Conservation (phyloP, 2,888 invertebrate species). For the Malachius bipustulatus region DNA sequence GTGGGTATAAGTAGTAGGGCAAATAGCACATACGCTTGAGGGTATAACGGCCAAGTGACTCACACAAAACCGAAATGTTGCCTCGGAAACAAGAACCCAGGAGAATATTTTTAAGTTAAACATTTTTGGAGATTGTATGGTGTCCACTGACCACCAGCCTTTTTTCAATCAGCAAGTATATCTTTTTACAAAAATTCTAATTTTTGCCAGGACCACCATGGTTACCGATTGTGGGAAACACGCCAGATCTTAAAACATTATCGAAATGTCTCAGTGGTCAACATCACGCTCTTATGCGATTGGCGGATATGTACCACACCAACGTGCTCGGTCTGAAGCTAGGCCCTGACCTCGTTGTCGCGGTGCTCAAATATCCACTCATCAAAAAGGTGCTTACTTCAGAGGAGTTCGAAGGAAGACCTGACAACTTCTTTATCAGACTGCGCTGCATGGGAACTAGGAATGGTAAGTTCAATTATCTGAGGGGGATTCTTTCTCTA, state of each 20-base stretch:
- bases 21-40: too few relatives aligned
- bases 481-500: not conserved
- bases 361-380: constrained; percentile 42
- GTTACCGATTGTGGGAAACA: constrained; percentile 37
- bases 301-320: constrained; percentile 39
- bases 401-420: constrained; percentile 52
- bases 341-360: constrained; percentile 41
- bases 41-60: too few relatives aligned
- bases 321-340: constrained; percentile 46
- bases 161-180: too few relatives aligned
- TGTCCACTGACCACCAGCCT: too few relatives aligned
- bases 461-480: constrained; percentile 36
- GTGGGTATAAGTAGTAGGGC: too few relatives aligned
- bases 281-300: constrained; percentile 39
- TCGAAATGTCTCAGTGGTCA: constrained; percentile 37
- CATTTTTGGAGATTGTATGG: too few relatives aligned
- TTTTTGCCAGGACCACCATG: constrained; percentile 39
- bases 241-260: constrained; percentile 31
- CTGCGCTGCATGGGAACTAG: constrained; percentile 51
- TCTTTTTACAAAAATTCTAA: too few relatives aligned
- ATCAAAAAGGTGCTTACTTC: constrained; percentile 42
- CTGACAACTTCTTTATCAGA: constrained; percentile 51
- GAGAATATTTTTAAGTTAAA: too few relatives aligned
- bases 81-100: too few relatives aligned
- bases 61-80: too few relatives aligned